Conservation (phyloP, 2,888 invertebrate species). For the Phoenoteleia sp. region DNA sequence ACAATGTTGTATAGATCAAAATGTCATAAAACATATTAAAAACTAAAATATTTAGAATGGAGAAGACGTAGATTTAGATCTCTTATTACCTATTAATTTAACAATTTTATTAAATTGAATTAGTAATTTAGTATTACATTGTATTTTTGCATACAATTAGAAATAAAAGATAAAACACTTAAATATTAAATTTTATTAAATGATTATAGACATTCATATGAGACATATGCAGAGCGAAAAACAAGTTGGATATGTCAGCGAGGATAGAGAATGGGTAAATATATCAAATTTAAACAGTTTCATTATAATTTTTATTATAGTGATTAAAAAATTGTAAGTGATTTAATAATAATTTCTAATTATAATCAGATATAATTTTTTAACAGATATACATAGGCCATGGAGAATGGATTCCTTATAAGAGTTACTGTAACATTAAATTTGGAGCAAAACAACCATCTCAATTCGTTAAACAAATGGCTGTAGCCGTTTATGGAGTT, state of each 20-base stretch:
- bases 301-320: too few species aligned
- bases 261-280: constrained; percentile 57
- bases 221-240: constrained; percentile 11
- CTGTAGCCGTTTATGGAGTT: constrained; percentile 43
- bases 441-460: constrained; percentile 59
- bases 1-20: too few species aligned
- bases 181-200: too few species aligned
- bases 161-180: too few species aligned
- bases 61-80: too few species aligned
- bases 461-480: constrained; percentile 60
- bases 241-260: constrained; percentile 46
- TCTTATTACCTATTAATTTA: too few species aligned
- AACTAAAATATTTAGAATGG: too few species aligned
- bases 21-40: too few species aligned
- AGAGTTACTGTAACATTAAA: constrained; percentile 59
- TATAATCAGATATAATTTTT: background rate
- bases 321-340: background rate
- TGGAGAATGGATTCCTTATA: constrained; percentile 61
- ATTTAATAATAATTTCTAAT: constrained; percentile 3
- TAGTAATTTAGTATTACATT: too few species aligned
- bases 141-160: too few species aligned
- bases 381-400: constrained; percentile 62
- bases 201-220: constrained; percentile 32
- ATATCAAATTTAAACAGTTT: background rate
- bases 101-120: too few species aligned